Base-by-base conservation (phyloP, 2,888 invertebrate species). In the Plusia festucae region DNA sequence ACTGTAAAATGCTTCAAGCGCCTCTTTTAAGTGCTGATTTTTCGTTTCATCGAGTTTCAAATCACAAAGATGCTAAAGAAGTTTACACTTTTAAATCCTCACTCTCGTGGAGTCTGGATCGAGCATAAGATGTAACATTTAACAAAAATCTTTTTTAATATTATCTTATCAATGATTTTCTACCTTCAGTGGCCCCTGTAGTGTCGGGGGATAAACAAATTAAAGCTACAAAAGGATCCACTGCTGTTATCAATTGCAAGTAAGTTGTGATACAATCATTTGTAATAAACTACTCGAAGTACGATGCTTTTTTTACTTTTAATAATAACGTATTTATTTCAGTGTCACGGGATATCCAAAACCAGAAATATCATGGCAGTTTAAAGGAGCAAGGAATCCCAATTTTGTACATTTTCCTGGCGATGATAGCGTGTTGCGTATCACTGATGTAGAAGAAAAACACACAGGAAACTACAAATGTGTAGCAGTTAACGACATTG, bases 231-330 rank as follows among this genome's bases (percentile, higher is more conserved):
- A 64, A 40, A 34, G 79, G 78, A 15, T 22, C 32, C 44, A 49
- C 51, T 40, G 65, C 64, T 20, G 11, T 53, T 8, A 30, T 75
- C 5, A 51, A 69, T 24, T 75, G 74, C 74, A 68, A 60, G 74
- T 75, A 74, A 75, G 74, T 78, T 51, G 9, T 0, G 16, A 53
- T 20, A 6, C n/a, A 18, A 32, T 30, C 0, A 30, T 9, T 24
- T 53, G 15, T 3, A 16, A 0, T 16, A 27, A 15, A 22, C 18
- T 11, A 51, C 11, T 9, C 11, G 9, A 3, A 20, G 1, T 7
- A 18, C 6, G 7, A 11, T 18, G 1, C 9, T 49, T 11, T 20
- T 11, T 16, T 49, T 16, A 49, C 3, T 20, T 20, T 49, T 49
- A 49, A 18, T 18, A 18, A 49, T 9, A 49, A 30, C 16, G 16